Conservation (phyloP, 2,888 invertebrate species). For the Melinopterus prodromus region DNA sequence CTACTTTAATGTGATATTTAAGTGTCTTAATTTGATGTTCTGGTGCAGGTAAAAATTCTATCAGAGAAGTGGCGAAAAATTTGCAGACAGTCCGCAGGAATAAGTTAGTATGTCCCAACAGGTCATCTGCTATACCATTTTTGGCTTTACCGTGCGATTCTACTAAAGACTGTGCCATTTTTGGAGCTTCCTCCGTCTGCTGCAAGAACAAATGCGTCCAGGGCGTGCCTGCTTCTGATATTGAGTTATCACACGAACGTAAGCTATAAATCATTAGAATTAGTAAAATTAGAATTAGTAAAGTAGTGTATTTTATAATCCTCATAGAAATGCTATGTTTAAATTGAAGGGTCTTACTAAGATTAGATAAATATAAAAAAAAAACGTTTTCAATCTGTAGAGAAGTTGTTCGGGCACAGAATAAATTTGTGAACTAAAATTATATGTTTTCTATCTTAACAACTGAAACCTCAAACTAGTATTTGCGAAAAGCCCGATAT, state of each 20-base stretch:
- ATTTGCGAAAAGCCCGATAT: too few species aligned
- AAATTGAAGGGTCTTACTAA: too few species aligned
- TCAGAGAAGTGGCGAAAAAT: constrained; percentile 20
- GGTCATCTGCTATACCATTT: constrained; percentile 48
- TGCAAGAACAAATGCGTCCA: constrained; percentile 65
- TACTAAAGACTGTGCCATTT: constrained; percentile 63
- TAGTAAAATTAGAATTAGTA: too few species aligned
- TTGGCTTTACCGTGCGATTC: constrained; percentile 66
- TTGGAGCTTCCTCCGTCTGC: constrained; percentile 64
- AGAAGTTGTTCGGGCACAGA: too few species aligned
- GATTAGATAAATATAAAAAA: too few species aligned
- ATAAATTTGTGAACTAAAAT: too few species aligned
- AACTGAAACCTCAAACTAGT: too few species aligned
- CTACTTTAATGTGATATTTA: background rate
- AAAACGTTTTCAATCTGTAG: too few species aligned
- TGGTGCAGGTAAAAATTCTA: constrained; percentile 32
- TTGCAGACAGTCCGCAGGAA: constrained; percentile 11
- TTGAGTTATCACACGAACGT: constrained; percentile 44
- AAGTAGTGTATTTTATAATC: too few species aligned
- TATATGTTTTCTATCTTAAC: too few species aligned
- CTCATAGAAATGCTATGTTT: too few species aligned
- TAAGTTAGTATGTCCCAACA: constrained; percentile 46
- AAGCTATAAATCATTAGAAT: constrained; percentile 11
- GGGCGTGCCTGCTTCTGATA: constrained; percentile 58
- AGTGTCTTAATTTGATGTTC: background rate